phyloP scores from a whole-genome alignment of 2,888 invertebrate genomes.

The Dryomyza anilis region DNA sequence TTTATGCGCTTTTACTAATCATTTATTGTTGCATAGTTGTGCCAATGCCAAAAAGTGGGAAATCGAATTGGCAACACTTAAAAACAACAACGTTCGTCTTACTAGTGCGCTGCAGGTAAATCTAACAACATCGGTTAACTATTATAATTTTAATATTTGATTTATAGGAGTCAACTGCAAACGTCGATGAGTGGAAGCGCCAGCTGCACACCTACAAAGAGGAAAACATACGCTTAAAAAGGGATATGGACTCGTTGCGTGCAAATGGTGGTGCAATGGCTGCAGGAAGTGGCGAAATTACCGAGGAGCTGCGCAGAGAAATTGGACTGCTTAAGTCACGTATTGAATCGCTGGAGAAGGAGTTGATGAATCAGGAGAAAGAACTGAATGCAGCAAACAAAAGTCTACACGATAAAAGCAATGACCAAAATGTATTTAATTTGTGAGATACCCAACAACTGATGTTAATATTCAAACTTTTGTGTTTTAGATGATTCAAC shows the following conservation, averaged over 20 bases:
- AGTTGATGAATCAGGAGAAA: slow-evolving; percentile 81
- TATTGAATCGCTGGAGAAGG: slow-evolving; percentile 81
- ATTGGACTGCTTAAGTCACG: slow-evolving; percentile 75
- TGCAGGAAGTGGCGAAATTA: slow-evolving; percentile 69
- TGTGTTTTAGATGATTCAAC: slow-evolving; percentile 52
- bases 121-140: not conserved
- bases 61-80: slow-evolving; percentile 91
- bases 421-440: slow-evolving; percentile 74
- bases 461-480: not conserved
- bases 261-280: slow-evolving; percentile 66
- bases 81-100: slow-evolving; percentile 93
- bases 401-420: slow-evolving; percentile 62
- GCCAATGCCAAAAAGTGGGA: slow-evolving; percentile 99
- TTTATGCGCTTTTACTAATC: no score
- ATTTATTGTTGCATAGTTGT: slow-evolving; percentile 75
- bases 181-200: slow-evolving; percentile 98
- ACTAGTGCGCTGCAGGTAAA: slow-evolving; percentile 86
- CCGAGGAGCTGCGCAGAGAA: slow-evolving; percentile 78
- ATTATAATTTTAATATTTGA: not conserved
- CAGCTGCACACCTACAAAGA: slow-evolving; percentile 92
- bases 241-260: slow-evolving; percentile 74
- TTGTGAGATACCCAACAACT: not conserved
- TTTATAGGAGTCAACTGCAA: slow-evolving; percentile 79
- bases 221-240: slow-evolving; percentile 83
- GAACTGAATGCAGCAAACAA: slow-evolving; percentile 70